Base-by-base conservation (phyloP, 2,113 vertebrate species). In the Mesocricetus auratus region DNA sequence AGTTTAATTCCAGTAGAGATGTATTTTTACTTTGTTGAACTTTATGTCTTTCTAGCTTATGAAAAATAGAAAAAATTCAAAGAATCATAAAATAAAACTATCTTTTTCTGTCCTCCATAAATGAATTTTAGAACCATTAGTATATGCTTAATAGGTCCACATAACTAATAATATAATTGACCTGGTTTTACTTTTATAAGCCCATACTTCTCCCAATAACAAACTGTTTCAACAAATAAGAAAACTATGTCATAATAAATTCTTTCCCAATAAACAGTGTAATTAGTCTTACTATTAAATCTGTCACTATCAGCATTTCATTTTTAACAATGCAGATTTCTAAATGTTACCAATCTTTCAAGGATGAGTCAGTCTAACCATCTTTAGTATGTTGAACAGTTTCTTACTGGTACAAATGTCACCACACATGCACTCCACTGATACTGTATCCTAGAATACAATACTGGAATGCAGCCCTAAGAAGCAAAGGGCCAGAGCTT, bases 291-390 rank as follows among this genome's bases (percentile, higher is more conserved):
- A 1, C 56, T 88, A 94, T 85, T 39, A 90, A 89, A 50, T 68
- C 36, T 92, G 33, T 93, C 47, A 39, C 39, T 69, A 39, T 56
- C 26, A 90, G 64, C 29, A 89, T 29, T 91, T 96, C 5, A 69
- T 17, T 90, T 87, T 75, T 77, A 89, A 95, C n/a, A 75, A 31
- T 68, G 50, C 87, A 2, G 78, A 60, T 92, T 94, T 86, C 77
- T 94, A 79, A 94, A 79, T 64, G 64, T 68, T 36, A 66, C 16
- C 90, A 42, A 45, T 88, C 36, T 88, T 16, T 21, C 53, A 53
- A 88, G 50, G 19, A 22, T 83, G 42, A 95, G 45, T 91, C 15
- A 92, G 68, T 10, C 29, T 92, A 86, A 91, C 66, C 68, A 78
- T 45, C 39, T 77, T 95, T 83, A 71, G 79, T 29, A 33, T 60